Evolutionary conservation across 37 sponge, comb jelly and placozoan species (phyloP), one percentile per base, ranked within the genome.

Genomic region (Haliclona indistincta): DNA sequence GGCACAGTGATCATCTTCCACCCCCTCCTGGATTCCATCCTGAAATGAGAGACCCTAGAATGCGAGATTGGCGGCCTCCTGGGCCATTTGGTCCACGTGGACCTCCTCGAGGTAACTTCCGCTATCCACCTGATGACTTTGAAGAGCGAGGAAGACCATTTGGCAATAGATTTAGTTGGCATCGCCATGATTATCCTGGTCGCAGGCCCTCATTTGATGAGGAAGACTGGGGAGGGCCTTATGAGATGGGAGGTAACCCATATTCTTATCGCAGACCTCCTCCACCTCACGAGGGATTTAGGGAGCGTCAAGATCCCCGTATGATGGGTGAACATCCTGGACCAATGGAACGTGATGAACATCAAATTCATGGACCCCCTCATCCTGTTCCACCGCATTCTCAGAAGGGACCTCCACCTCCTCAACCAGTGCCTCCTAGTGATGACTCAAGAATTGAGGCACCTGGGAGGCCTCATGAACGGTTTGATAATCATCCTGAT

Each of bases 341-440:
- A n/a, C n/a, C n/a, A n/a, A n/a, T n/a, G n/a, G n/a, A n/a, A n/a
- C n/a, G n/a, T n/a, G n/a, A n/a, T n/a, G n/a, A n/a, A n/a, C n/a
- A n/a, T 55, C 74, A 36, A 11, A n/a, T 20, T 32, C 32, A 33
- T 35, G 65, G 65, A 3, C 33, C 4, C 1, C 76, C 45, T 41
- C 63, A 42, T 43, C 22, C 32, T 22, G 43, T 23, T 11, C 43
- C 1, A 34, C 41, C 61, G n/a, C 62, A 35, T 15, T 5, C 11
- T 43, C 74, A 56, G 19, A 23, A 40, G 38, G 56, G 72, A 30
- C 51, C 72, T 52, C 72, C 72, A 47, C 55, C 41, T 36, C 32
- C 33, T 10, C 34, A 38, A 43, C 52, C 42, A 56, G n/a, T n/a
- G n/a, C n/a, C n/a, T n/a, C n/a, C n/a, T n/a, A n/a, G n/a, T n/a